A percentile compares a stretch with the other conserved stretches of the same genome.
Conservation (phyloP, 92 coral and sea anemone species). For the Porites divaricata region DNA sequence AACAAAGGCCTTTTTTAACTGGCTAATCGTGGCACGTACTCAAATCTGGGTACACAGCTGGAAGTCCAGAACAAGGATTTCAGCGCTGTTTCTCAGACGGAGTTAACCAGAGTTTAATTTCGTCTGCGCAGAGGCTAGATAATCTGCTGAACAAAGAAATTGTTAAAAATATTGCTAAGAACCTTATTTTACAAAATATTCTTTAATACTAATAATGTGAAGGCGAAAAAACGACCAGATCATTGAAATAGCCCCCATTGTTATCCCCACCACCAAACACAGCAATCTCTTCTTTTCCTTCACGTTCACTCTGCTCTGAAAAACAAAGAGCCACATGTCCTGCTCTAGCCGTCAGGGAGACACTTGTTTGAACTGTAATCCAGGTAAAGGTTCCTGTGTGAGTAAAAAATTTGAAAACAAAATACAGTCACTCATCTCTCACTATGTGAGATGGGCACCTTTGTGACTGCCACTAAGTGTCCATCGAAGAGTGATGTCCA, state of each 20-base stretch:
- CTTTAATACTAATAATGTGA: not conserved
- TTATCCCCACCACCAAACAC: conserved; percentile 98
- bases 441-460: too few relatives aligned
- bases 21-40: too few relatives aligned
- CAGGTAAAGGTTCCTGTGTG: conserved; percentile 73
- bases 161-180: not conserved
- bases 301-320: conserved; percentile 1
- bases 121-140: too few relatives aligned
- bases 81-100: too few relatives aligned
- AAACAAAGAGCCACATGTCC: conserved; percentile 81
- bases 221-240: conserved; percentile 63
- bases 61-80: too few relatives aligned
- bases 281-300: conserved; percentile 51
- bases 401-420: not conserved
- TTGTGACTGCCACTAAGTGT: too few relatives aligned
- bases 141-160: too few relatives aligned
- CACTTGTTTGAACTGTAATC: conserved; percentile 62
- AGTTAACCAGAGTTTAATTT: too few relatives aligned
- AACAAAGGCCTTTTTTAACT: too few relatives aligned
- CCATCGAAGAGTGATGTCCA: too few relatives aligned
- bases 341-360: conserved; percentile 72
- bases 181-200: not conserved
- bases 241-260: conserved; percentile 82
- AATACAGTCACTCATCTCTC: too few relatives aligned
- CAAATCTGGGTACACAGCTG: too few relatives aligned